Conservation (phyloP, 2,113 vertebrate species). For the Bothrops jararaca region DNA sequence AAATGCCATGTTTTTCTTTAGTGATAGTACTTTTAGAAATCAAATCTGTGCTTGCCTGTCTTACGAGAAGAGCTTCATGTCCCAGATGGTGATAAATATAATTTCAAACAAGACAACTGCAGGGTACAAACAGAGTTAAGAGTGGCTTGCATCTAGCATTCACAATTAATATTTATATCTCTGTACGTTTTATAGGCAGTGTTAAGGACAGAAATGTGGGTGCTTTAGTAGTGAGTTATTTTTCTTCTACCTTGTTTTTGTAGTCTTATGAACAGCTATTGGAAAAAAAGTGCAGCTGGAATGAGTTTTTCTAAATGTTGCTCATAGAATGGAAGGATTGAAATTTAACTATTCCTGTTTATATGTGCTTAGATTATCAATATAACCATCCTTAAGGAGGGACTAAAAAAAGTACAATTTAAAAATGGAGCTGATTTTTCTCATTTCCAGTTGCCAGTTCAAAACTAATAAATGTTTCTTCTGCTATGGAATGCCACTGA, state of each 20-base stretch:
- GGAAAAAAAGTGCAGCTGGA: neutral
- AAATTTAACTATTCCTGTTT: neutral
- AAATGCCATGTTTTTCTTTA: conserved; percentile 19
- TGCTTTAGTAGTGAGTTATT: neutral
- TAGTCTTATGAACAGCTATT: neutral
- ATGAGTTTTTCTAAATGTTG: neutral
- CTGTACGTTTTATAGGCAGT: neutral
- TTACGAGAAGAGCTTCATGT: conserved; percentile 2
- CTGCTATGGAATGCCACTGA: neutral
- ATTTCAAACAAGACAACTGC: conserved; percentile 26
- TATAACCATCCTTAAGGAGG: neutral
- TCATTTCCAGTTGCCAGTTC: neutral
- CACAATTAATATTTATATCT: conserved; percentile 28
- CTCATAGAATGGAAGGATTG: neutral
- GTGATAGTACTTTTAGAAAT: conserved; percentile 14
- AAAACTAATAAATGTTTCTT: neutral
- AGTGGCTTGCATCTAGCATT: conserved; percentile 12
- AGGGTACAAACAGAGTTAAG: conserved; percentile 18
- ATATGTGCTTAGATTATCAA: neutral
- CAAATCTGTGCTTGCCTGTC: conserved; percentile 1
- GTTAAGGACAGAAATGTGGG: neutral
- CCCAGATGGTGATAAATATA: conserved; percentile 35
- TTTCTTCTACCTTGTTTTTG: neutral
- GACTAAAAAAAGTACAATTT: neutral
- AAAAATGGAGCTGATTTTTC: neutral